phyloP scores from a whole-genome alignment of 2,797 vertebrate genomes.

The Otolemur crassicaudatus region DNA sequence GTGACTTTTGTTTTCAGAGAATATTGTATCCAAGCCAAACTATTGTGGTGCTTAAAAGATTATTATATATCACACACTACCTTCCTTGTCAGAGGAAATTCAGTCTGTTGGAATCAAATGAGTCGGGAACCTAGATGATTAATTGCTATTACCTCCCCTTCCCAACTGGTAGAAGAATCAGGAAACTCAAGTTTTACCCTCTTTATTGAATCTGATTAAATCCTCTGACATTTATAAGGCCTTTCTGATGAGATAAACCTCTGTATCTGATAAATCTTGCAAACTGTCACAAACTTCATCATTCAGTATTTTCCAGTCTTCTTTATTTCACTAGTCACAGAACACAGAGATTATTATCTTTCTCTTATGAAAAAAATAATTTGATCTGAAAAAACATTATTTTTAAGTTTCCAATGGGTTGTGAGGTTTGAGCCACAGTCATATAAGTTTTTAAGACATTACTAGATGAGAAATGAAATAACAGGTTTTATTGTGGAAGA shows the following conservation, averaged over 20 bases:
- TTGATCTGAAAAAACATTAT: neutral
- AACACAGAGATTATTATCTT: neutral
- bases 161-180: neutral
- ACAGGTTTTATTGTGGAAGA: neutral
- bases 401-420: neutral
- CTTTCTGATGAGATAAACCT: neutral
- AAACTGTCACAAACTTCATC: neutral
- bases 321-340: neutral
- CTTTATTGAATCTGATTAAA: neutral
- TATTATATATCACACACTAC: neutral
- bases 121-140: neutral
- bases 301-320: neutral
- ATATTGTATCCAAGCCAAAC: neutral
- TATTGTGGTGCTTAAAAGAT: neutral
- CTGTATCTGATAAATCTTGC: neutral
- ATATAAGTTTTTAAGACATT: neutral
- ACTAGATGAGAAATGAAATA: constrained; percentile 7
- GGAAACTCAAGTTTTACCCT: neutral
- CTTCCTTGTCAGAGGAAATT: constrained; percentile 33
- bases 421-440: neutral
- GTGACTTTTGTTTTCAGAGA: neutral
- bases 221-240: neutral
- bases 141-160: neutral
- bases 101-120: neutral
- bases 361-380: neutral